These are phyloP conservation scores for Equus przewalskii DNA, from an alignment of 2,113 vertebrate species.

Conservation along the genomic window DNA sequence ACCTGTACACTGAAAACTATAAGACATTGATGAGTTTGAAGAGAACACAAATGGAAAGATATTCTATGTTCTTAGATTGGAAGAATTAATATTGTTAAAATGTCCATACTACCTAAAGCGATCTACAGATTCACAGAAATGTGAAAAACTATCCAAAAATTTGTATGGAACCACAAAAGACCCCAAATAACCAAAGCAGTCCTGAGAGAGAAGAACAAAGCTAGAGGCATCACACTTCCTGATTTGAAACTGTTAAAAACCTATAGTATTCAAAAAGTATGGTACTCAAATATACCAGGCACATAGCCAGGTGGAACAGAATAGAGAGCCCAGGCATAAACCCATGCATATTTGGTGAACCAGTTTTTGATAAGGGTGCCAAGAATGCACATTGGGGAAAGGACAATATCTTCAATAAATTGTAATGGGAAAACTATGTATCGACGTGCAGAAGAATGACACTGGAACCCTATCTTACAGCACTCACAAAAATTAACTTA, in stretches of 20 bases:
- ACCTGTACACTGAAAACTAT: background rate
- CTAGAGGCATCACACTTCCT: background rate
- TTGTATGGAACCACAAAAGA: background rate
- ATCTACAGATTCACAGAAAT: background rate
- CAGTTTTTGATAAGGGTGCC: background rate
- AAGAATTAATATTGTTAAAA: slow-evolving; percentile 4
- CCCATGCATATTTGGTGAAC: background rate
- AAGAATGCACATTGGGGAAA: background rate
- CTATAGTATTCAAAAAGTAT: background rate
- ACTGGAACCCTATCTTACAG: background rate
- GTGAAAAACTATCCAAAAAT: background rate
- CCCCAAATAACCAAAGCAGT: background rate
- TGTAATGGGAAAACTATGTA: background rate
- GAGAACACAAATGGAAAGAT: background rate
- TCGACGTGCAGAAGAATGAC: background rate
- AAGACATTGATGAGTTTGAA: background rate
- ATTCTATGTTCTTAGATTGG: background rate
- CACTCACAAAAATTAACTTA: background rate
- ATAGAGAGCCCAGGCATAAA: background rate
- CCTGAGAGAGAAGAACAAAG: background rate
- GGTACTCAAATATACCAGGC: background rate
- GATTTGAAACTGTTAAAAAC: background rate
- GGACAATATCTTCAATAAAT: background rate
- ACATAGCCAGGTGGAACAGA: background rate
- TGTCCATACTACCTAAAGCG: background rate